phyloP scores from a whole-genome alignment of 2,797 vertebrate species.

The Chanos chanos region DNA sequence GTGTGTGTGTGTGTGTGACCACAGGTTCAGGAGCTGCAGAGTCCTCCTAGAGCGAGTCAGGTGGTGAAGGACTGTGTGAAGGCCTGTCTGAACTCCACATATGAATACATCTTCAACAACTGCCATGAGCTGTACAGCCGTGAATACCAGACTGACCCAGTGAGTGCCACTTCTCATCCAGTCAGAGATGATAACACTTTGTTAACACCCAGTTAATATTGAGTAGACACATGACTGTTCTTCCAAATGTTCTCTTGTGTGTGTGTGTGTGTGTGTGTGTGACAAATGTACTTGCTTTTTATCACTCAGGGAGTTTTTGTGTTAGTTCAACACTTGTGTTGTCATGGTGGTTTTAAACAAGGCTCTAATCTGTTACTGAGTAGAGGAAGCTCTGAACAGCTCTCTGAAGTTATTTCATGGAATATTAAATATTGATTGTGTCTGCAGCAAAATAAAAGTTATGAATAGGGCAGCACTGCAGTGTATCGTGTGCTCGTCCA shows the following conservation, averaged over 20 bases:
- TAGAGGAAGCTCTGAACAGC: conserved; percentile 6
- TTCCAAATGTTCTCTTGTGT: not conserved
- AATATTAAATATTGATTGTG: conserved; percentile 36
- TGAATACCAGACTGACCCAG: conserved; percentile 90
- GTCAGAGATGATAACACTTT: not conserved
- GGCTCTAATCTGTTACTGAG: conserved; percentile 24
- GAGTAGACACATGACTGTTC: not conserved
- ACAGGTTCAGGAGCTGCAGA: conserved; percentile 95
- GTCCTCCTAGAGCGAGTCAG: conserved; percentile 91
- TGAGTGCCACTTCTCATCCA: conserved; percentile 54
- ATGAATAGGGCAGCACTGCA: conserved; percentile 14
- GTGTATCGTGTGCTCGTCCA: not conserved
- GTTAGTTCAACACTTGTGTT: conserved; percentile 1
- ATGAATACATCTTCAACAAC: conserved; percentile 98
- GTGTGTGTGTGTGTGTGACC: conserved; percentile 40
- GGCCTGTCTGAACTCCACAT: conserved; percentile 95
- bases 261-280: not conserved
- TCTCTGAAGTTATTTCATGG: conserved; percentile 12
- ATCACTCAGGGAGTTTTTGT: conserved; percentile 5
- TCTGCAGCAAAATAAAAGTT: conserved; percentile 14
- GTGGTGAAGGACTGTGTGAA: conserved; percentile 97
- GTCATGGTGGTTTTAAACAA: conserved; percentile 16
- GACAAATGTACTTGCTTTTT: not conserved
- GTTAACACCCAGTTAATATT: not conserved
- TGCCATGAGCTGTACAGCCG: conserved; percentile 91